These are phyloP conservation scores for Xestia c-nigrum DNA, from an alignment of 2,888 invertebrate genomes.

Conservation along the genomic window DNA sequence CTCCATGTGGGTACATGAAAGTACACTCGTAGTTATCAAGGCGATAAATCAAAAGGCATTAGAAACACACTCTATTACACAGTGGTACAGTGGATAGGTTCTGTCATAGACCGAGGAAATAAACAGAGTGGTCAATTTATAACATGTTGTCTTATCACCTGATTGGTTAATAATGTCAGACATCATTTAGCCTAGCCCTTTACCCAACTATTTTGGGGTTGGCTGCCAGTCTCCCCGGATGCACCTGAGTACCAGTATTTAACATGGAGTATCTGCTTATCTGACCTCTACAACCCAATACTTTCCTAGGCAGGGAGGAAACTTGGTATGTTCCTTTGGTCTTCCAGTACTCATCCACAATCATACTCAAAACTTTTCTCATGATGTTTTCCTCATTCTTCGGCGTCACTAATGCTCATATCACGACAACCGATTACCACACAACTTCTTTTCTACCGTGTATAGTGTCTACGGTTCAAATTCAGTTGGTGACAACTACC, in stretches of 20 bases:
- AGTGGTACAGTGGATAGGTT: constrained; percentile 31
- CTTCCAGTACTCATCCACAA: too few species aligned
- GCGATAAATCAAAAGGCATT: constrained; percentile 54
- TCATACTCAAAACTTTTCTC: too few species aligned
- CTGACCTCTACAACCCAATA: too few species aligned
- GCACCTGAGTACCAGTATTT: neutral
- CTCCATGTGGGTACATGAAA: neutral
- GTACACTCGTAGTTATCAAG: constrained; percentile 24
- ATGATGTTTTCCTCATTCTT: too few species aligned
- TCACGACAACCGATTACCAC: too few species aligned
- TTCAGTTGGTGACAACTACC: too few species aligned
- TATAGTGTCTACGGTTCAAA: too few species aligned
- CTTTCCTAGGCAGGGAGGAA: too few species aligned
- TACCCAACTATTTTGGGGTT: neutral
- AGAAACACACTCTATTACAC: constrained; percentile 53
- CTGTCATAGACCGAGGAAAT: constrained; percentile 2
- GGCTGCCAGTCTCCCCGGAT: neutral
- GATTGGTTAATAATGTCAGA: neutral
- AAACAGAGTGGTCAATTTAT: neutral
- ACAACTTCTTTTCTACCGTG: too few species aligned
- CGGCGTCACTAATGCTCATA: too few species aligned
- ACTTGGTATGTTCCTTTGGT: too few species aligned
- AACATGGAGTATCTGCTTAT: neutral
- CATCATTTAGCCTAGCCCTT: too few species aligned
- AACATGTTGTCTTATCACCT: neutral